phyloP scores from a whole-genome alignment of 2,888 invertebrate genomes.

The Argyresthia goedartella region DNA sequence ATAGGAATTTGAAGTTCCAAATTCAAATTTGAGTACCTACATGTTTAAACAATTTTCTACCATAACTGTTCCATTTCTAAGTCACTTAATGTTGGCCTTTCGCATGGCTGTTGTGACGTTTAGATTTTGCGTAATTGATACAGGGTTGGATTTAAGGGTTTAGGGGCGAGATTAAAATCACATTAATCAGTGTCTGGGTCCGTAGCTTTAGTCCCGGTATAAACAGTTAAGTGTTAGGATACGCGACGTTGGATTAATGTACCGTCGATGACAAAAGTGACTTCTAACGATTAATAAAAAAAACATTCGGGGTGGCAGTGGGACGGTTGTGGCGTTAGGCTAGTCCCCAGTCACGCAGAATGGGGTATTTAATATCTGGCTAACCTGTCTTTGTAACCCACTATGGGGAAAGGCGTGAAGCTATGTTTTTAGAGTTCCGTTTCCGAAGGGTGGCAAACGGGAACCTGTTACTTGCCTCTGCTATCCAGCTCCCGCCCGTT shows the following conservation, averaged over 20 bases:
- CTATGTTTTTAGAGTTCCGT: no score
- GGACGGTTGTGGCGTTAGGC: no score
- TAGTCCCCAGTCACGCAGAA: no score
- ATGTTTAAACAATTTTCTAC: background rate
- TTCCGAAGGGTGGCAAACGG: no score
- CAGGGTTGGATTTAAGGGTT: conserved; percentile 72
- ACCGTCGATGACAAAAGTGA: conserved; percentile 24
- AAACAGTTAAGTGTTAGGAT: conserved; percentile 71
- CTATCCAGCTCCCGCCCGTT: no score
- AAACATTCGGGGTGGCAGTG: background rate
- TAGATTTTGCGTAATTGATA: conserved; percentile 54
- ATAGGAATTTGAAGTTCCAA: conserved; percentile 38
- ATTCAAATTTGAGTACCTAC: conserved; percentile 32
- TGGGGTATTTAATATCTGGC: no score
- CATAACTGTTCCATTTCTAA: background rate
- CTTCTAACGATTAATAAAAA: background rate
- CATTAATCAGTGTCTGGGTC: conserved; percentile 77
- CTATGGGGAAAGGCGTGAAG: no score
- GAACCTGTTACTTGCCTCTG: no score
- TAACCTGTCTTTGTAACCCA: no score
- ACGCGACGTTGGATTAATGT: conserved; percentile 47
- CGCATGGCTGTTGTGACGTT: conserved; percentile 45
- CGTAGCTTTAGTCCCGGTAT: conserved; percentile 65
- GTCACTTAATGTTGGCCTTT: conserved; percentile 13
- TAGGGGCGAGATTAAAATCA: conserved; percentile 76